Conservation (phyloP, 2,888 invertebrate genomes). For the Yponomeuta evonymella region DNA sequence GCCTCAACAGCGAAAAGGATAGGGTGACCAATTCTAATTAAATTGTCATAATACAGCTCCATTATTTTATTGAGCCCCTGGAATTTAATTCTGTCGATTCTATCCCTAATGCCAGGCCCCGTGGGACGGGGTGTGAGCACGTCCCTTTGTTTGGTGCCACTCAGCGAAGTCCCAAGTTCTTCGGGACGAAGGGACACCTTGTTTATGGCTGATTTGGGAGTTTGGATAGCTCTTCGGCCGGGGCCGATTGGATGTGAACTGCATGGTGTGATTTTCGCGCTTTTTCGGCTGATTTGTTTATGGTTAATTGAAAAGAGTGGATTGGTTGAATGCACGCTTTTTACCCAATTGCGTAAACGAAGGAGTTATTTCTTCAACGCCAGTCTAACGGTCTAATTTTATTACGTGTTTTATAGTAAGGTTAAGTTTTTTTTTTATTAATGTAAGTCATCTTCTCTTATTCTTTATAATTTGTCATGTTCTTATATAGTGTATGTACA, state of each 20-base stretch:
- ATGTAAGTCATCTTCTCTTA: too few relatives aligned
- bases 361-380: background rate
- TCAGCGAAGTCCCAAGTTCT: conserved; percentile 22
- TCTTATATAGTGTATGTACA: too few relatives aligned
- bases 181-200: conserved; percentile 19
- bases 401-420: too few relatives aligned
- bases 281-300: conserved; percentile 11
- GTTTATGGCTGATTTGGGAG: conserved; percentile 50
- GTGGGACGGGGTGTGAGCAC: conserved; percentile 25
- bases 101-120: conserved; percentile 46
- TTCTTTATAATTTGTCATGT: too few relatives aligned
- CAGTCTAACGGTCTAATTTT: too few relatives aligned
- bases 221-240: conserved; percentile 22
- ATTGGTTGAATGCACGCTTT: background rate
- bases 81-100: conserved; percentile 50
- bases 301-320: background rate
- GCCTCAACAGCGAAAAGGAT: conserved; percentile 28
- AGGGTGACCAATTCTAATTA: conserved; percentile 41
- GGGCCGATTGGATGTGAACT: conserved; percentile 26
- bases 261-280: conserved; percentile 40
- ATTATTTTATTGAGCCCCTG: conserved; percentile 58
- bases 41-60: conserved; percentile 55
- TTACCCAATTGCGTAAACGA: background rate
- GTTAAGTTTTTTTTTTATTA: too few relatives aligned
- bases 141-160: conserved; percentile 2